phyloP scores from a whole-genome alignment of 2,888 invertebrate species.

The Fissipunctia ypsillon region DNA sequence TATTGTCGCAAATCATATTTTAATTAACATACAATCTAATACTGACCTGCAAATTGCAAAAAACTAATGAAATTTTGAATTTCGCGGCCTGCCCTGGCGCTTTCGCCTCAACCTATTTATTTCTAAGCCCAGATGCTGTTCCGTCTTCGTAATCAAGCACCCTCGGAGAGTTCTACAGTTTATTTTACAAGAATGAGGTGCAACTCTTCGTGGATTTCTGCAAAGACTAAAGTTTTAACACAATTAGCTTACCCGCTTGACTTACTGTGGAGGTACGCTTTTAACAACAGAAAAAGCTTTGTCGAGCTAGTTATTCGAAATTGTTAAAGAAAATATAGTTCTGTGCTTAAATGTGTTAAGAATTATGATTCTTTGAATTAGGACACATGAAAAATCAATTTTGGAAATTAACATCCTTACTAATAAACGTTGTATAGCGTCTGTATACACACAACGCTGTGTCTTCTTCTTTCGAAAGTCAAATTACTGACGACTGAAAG shows the following conservation, averaged over 20 bases:
- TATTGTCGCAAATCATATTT: too few species aligned
- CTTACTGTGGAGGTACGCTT: constrained; percentile 8
- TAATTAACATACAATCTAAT: too few species aligned
- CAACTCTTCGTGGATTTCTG: constrained; percentile 12
- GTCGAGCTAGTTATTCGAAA: not conserved
- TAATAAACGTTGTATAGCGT: too few species aligned
- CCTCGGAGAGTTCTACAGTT: not conserved
- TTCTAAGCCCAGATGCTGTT: not conserved
- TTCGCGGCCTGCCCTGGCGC: too few species aligned
- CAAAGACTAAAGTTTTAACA: constrained; percentile 41
- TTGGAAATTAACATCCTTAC: too few species aligned
- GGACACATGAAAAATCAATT: too few species aligned
- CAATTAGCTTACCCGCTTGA: constrained; percentile 46
- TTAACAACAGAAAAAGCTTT: constrained; percentile 11
- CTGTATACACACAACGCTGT: too few species aligned
- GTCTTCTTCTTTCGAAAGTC: too few species aligned
- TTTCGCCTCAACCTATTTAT: too few species aligned
- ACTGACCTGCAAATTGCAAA: too few species aligned
- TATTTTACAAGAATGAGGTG: constrained; percentile 16
- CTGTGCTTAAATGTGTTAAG: not conserved
- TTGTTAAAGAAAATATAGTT: not conserved
- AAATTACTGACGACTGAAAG: too few species aligned
- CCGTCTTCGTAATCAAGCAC: constrained; percentile 29
- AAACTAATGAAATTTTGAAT: too few species aligned
- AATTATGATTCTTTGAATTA: not conserved